These are phyloP conservation scores for Odontomachus brunneus DNA, from an alignment of 1,140 invertebrate species.

Conservation along the genomic window DNA sequence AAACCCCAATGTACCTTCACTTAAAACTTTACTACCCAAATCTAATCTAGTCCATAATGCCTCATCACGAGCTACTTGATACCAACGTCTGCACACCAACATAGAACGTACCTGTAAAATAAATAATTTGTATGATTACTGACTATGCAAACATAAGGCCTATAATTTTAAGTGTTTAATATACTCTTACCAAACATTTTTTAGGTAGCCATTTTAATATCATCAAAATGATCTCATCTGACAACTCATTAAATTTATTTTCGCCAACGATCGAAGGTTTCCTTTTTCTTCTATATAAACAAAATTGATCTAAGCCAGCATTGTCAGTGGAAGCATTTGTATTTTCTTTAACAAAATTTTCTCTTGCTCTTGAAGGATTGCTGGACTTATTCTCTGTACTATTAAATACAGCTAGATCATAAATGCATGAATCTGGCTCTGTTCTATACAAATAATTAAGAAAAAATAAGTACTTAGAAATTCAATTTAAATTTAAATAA, in stretches of 20 bases:
- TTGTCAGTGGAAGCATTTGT: conserved; percentile 69
- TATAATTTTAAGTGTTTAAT: background rate
- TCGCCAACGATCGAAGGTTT: conserved; percentile 77
- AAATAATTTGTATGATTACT: background rate
- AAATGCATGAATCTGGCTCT: conserved; percentile 70
- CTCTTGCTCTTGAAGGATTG: conserved; percentile 76
- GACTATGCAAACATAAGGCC: background rate
- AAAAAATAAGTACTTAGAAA: background rate
- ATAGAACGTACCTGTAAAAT: conserved; percentile 80
- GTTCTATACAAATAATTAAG: conserved; percentile 61
- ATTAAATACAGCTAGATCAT: conserved; percentile 68
- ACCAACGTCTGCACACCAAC: conserved; percentile 88
- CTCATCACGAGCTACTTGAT: conserved; percentile 92
- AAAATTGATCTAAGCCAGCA: conserved; percentile 77
- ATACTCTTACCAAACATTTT: conserved; percentile 87
- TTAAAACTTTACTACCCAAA: conserved; percentile 89
- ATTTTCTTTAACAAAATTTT: conserved; percentile 75
- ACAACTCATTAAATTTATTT: conserved; percentile 88
- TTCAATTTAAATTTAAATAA: background rate
- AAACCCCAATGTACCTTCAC: conserved; percentile 88
- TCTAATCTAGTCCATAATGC: conserved; percentile 94
- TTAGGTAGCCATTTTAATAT: conserved; percentile 94
- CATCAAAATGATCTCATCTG: conserved; percentile 94
- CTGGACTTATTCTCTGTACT: conserved; percentile 77
- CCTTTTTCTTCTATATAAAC: conserved; percentile 80